A percentile compares a stretch with the other conserved stretches of the same genome.
These are phyloP conservation scores for Amphimedon queenslandica DNA, from an alignment of 37 sponge, comb jelly and placozoan species.

Conservation along the genomic window DNA sequence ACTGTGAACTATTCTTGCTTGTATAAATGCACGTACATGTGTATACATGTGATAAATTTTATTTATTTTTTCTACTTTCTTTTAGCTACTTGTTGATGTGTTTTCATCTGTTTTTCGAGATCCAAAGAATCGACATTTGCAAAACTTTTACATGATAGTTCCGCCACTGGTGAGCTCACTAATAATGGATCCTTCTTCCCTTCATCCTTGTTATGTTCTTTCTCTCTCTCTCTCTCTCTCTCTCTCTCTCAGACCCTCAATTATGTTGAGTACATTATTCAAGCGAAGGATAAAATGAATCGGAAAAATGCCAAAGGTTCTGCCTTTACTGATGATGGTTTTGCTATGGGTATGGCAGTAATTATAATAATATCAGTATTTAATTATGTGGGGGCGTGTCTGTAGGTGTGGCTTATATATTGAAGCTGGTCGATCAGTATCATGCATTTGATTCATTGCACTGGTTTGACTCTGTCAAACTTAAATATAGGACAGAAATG, in stretches of 20 bases:
- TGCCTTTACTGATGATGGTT: conserved; percentile 97
- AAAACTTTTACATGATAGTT: conserved; percentile 94
- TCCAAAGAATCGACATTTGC: conserved; percentile 90
- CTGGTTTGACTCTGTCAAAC: conserved; percentile 87
- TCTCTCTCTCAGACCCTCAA: conserved; percentile 66
- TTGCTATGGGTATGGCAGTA: conserved; percentile 84
- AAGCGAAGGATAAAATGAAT: conserved; percentile 92
- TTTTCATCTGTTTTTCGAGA: conserved; percentile 79
- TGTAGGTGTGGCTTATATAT: conserved; percentile 90
- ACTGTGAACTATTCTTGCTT: too few species aligned
- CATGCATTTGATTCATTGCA: conserved; percentile 96
- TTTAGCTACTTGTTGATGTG: conserved; percentile 90
- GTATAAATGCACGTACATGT: not conserved
- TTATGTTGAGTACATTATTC: conserved; percentile 95
- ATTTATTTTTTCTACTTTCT: not conserved
- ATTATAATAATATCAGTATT: not conserved
- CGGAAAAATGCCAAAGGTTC: conserved; percentile 98
- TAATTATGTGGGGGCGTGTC: not conserved
- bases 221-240: too few species aligned
- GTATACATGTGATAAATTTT: not conserved
- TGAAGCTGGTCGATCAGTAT: conserved; percentile 97
- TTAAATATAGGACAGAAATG: conserved; percentile 72
- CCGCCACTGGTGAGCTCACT: conserved; percentile 85
- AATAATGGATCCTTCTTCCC: not conserved
- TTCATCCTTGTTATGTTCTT: not conserved